Evolutionary conservation across 2,888 invertebrate species (phyloP), one percentile per base, ranked within the genome.

Genomic region (Stenurella melanura): DNA sequence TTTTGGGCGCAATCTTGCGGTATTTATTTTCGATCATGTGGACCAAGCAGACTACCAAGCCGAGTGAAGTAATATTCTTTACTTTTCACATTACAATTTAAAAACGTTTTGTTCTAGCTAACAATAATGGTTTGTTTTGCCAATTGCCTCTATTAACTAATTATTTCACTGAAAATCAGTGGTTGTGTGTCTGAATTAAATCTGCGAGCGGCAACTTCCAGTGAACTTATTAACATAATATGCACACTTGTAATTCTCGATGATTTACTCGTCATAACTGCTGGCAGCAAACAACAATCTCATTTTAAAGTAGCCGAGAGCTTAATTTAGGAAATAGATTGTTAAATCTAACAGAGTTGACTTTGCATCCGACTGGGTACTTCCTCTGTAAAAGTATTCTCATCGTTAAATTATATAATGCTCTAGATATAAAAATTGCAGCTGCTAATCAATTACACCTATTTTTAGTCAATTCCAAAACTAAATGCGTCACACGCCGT

Each of bases 311-410:
- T 86, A 86, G 85, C 86, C 86, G 84, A 87, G 86, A 84, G 84
- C 85, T 89, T 89, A 90, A 90, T 90, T 89, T 90, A 90, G 90
- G 90, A 89, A 89, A 89, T 89, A 88, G 89, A 89, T 90, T 89
- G 90, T 90, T 90, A 90, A 90, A 90, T 90, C 89, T 88, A 88
- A 81, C 83, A 88, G 88, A 88, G 88, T 88, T 88, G 87, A 89
- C 89, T 89, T 89, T 89, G 89, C 89, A 89, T 89, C 89, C 90
- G 89, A 89, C 89, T 89, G 88, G 87, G 87, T 88, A 89, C 89
- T 89, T 90, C 90, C 90, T 89, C 88, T 89, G 86, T 86, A 86
- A 88, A 88, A 88, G 87, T 87, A 89, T 89, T 89, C 89, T 89
- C 89, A 89, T 88, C 87, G 87, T 87, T 89, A 88, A 89, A 88